Percentiles rank a stretch among this genome's conserved stretches.
Conservation (phyloP, 1,140 invertebrate genomes). For the Dendrolimus punctatus region DNA sequence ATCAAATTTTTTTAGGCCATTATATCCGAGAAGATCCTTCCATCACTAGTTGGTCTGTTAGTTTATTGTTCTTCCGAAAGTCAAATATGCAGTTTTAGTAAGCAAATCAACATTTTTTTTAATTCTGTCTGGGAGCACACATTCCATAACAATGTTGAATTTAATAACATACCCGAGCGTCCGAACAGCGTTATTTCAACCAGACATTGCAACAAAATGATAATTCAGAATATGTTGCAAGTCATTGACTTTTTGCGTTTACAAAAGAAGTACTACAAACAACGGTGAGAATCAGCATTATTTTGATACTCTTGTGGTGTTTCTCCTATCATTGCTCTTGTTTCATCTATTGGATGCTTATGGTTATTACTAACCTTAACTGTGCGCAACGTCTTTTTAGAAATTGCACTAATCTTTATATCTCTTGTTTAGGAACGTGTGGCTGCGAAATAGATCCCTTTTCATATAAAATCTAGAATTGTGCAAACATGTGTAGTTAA, state of each 20-base stretch:
- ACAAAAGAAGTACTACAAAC: slow-evolving; percentile 37
- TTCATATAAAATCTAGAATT: no score
- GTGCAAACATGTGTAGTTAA: no score
- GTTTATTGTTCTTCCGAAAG: slow-evolving; percentile 33
- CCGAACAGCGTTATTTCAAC: slow-evolving; percentile 14
- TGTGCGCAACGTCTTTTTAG: no score
- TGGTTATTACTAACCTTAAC: no score
- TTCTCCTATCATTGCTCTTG: no score
- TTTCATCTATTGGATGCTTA: no score
- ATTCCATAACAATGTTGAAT: slow-evolving; percentile 27
- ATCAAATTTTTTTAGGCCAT: slow-evolving; percentile 32
- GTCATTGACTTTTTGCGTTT: slow-evolving; percentile 48
- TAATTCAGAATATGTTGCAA: slow-evolving; percentile 45
- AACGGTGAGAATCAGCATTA: slow-evolving; percentile 17
- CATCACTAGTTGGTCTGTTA: slow-evolving; percentile 46
- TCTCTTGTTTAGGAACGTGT: no score
- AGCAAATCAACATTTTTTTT: slow-evolving; percentile 50
- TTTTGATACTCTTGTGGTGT: no score
- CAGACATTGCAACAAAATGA: slow-evolving; percentile 38
- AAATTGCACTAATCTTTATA: no score
- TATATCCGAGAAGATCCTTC: slow-evolving; percentile 43
- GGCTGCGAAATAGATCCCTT: no score
- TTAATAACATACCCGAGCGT: slow-evolving; percentile 15
- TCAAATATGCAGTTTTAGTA: slow-evolving; percentile 26
- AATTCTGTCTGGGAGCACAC: slow-evolving; percentile 39